Percentiles rank a stretch among this genome's conserved stretches.
phyloP scores from a whole-genome alignment of 2,888 invertebrate genomes.

The Cremastobaeus sp. region DNA sequence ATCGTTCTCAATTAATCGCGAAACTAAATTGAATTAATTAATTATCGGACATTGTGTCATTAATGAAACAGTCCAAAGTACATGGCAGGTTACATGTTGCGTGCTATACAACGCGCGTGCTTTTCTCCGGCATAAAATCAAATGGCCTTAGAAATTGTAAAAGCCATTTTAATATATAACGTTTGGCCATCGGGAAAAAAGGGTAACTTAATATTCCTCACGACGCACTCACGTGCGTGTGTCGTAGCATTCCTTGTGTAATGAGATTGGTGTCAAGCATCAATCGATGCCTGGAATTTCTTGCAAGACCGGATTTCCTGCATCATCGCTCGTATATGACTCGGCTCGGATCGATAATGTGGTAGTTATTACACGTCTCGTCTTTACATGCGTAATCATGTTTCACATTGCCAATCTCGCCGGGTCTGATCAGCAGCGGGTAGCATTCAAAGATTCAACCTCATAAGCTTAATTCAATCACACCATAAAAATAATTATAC shows the following conservation, averaged over 20 bases:
- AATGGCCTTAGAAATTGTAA: constrained; percentile 34
- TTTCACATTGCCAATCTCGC: constrained; percentile 72
- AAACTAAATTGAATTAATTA: constrained; percentile 28
- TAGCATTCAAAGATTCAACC: constrained; percentile 33
- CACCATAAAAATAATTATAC: constrained; percentile 44
- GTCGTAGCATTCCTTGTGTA: constrained; percentile 55
- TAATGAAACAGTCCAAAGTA: constrained; percentile 19
- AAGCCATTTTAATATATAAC: constrained; percentile 37
- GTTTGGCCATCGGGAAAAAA: constrained; percentile 20
- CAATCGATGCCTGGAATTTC: constrained; percentile 59
- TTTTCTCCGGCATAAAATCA: constrained; percentile 38
- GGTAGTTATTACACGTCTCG: constrained; percentile 76
- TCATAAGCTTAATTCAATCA: constrained; percentile 56
- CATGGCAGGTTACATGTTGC: constrained; percentile 9
- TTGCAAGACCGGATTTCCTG: constrained; percentile 69
- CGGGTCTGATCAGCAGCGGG: constrained; percentile 62
- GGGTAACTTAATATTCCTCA: constrained; percentile 41
- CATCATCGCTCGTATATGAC: constrained; percentile 60
- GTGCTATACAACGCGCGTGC: not conserved
- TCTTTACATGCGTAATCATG: constrained; percentile 74
- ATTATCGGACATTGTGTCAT: constrained; percentile 28
- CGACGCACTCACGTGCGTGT: constrained; percentile 35
- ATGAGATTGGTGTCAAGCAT: constrained; percentile 62
- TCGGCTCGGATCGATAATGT: constrained; percentile 71
- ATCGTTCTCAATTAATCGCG: constrained; percentile 16